Evolutionary conservation across 2,888 invertebrate species (phyloP), one percentile per base, ranked within the genome.

Genomic region (Psylliodes chrysocephalus): DNA sequence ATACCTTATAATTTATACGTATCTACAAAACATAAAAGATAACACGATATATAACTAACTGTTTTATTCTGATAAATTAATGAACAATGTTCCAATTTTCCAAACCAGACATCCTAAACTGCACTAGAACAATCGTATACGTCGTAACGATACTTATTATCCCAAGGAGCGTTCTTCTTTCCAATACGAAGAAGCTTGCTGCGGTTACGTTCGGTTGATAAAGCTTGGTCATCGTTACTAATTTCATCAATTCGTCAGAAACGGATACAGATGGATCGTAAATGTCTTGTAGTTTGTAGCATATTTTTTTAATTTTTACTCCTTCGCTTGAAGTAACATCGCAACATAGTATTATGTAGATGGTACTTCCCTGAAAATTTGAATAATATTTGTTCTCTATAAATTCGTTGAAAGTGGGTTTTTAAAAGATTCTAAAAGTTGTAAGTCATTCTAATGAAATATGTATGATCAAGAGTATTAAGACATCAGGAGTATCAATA

Each of bases 101-200:
- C 17, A 47, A 38, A 6, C 28, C 1, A 18, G 40, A 38, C 17
- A 38, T n/a, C 10, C 35, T 22, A 49, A 57, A 49, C 40, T 49
- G 47, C 38, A 60, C 51, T 17, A 60, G 30, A 25, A 60, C 60
- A 18, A 60, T 60, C 15, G 51, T 30, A 51, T 51, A 60, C 1
- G 60, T 60, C 6, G 60, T 51, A 33, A 51, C 51, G 8, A 60
- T 60, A 19, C 60, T 60, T 17, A 60, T 33, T 40, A 60, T 60
- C 2, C 51, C 60, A 17, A 60, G 40, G 17, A 60, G 18, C 6
- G 60, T 28, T 12, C 44, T 52, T 22, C 19, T 60, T 42, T 60
- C 60, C 28, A 60, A 19, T 6, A 60, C 52, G 18, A 51, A 60
- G 46, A 64, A 63, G 40, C 49, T 47, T 3, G 49, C 28, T 7